phyloP scores from a whole-genome alignment of 2,888 invertebrate genomes.

The Brenthis ino region DNA sequence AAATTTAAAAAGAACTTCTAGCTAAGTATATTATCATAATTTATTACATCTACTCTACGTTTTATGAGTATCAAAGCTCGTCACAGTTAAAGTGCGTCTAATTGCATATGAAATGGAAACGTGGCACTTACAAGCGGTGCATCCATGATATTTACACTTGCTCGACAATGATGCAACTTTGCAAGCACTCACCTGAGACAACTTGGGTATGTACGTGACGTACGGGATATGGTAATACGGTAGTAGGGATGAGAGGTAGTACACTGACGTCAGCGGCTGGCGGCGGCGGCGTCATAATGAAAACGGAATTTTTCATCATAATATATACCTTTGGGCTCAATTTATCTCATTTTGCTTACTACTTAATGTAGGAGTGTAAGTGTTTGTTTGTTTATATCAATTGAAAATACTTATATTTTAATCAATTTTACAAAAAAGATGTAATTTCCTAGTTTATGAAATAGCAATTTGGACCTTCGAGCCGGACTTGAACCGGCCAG shows the following conservation, averaged over 20 bases:
- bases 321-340: slow-evolving; percentile 2
- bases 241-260: slow-evolving; percentile 69
- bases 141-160: slow-evolving; percentile 37
- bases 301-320: slow-evolving; percentile 35
- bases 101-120: slow-evolving; percentile 2
- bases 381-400: no score
- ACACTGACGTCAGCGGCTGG: slow-evolving; percentile 73
- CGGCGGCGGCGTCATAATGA: slow-evolving; percentile 44
- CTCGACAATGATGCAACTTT: slow-evolving; percentile 17
- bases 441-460: no score
- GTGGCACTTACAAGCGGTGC: slow-evolving; percentile 32
- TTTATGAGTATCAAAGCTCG: slow-evolving; percentile 6
- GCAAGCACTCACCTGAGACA: slow-evolving; percentile 70
- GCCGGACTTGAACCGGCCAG: no score
- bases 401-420: no score
- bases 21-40: no score
- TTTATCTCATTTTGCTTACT: neutral
- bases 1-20: no score
- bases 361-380: neutral
- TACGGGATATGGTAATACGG: slow-evolving; percentile 72
- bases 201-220: slow-evolving; percentile 69
- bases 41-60: neutral
- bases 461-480: no score
- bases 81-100: slow-evolving; percentile 8
- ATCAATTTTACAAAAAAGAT: no score